Evolutionary conservation across 92 coral and sea anemone genomes (phyloP).

Genomic region (Nematostella vectensis): DNA sequence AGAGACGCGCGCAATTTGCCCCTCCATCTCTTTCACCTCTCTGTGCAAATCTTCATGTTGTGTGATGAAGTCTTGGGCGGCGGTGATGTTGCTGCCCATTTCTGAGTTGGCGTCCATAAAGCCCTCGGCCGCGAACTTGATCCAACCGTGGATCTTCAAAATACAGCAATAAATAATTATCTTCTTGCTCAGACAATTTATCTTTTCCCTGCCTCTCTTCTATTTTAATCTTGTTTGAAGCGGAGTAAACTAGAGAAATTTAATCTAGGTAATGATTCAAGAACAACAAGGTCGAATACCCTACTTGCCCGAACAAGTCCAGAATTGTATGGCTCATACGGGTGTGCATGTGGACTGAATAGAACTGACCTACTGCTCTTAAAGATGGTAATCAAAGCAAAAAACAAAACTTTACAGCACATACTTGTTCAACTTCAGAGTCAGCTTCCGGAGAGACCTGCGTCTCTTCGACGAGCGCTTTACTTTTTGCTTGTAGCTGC

Average conservation of each 20-base stretch:
- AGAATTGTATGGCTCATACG: too few relatives aligned
- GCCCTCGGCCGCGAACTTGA: slow-evolving; percentile 78
- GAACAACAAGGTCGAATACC: too few relatives aligned
- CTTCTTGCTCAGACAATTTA: not conserved
- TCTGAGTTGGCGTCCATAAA: slow-evolving; percentile 62
- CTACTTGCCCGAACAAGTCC: too few relatives aligned
- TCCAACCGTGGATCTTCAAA: slow-evolving; percentile 68
- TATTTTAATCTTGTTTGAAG: too few relatives aligned
- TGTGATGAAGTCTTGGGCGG: slow-evolving; percentile 71
- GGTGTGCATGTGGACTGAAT: too few relatives aligned
- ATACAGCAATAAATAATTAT: not conserved
- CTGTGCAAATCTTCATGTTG: slow-evolving; percentile 72
- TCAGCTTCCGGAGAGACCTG: slow-evolving; percentile 60
- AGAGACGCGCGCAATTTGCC: slow-evolving; percentile 30
- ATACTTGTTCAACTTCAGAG: slow-evolving; percentile 81
- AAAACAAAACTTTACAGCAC: too few relatives aligned
- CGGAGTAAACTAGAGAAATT: too few relatives aligned
- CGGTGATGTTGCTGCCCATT: slow-evolving; percentile 70
- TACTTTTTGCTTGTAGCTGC: slow-evolving; percentile 76
- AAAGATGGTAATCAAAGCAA: too few relatives aligned
- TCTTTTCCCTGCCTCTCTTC: too few relatives aligned
- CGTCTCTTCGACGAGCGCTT: slow-evolving; percentile 65
- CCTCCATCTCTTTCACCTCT: slow-evolving; percentile 66
- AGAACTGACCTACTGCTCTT: too few relatives aligned
- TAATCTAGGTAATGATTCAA: too few relatives aligned